phyloP scores from a whole-genome alignment of 2,113 vertebrate genomes.

The Tupaia tana region DNA sequence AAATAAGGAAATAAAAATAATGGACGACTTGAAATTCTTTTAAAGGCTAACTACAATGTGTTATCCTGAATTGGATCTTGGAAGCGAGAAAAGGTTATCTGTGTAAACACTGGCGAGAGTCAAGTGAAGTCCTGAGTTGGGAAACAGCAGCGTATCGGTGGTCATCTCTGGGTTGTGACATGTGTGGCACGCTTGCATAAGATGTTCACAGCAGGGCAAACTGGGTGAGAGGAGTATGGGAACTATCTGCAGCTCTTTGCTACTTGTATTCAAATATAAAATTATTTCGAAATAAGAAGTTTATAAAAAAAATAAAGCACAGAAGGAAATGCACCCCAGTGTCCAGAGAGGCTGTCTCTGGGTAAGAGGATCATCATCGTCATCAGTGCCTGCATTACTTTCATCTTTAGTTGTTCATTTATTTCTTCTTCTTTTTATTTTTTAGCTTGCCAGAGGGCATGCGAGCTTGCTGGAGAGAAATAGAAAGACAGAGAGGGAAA shows the following conservation, averaged over 20 bases:
- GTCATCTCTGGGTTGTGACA: background rate
- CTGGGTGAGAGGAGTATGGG: background rate
- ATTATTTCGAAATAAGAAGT: background rate
- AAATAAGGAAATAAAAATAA: background rate
- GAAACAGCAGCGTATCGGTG: fast-evolving
- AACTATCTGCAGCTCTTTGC: background rate
- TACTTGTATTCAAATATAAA: background rate
- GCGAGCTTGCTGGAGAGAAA: too few species aligned
- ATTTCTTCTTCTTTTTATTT: too few species aligned
- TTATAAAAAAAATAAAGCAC: background rate
- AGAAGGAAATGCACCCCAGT: background rate
- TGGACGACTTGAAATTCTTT: background rate
- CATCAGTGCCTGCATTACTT: background rate
- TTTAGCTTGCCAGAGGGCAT: too few species aligned
- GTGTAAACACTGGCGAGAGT: background rate
- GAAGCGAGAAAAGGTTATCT: background rate
- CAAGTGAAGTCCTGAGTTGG: background rate
- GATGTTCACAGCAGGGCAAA: too few species aligned
- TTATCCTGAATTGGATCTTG: background rate
- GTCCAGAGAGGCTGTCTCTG: background rate
- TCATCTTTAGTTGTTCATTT: background rate
- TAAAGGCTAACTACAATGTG: background rate
- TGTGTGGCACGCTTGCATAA: too few species aligned
- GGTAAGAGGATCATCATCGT: background rate
- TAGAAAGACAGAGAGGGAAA: too few species aligned